Evolutionary conservation across 2,888 invertebrate genomes (phyloP).

Genomic region (Gymnosoma rotundatum): DNA sequence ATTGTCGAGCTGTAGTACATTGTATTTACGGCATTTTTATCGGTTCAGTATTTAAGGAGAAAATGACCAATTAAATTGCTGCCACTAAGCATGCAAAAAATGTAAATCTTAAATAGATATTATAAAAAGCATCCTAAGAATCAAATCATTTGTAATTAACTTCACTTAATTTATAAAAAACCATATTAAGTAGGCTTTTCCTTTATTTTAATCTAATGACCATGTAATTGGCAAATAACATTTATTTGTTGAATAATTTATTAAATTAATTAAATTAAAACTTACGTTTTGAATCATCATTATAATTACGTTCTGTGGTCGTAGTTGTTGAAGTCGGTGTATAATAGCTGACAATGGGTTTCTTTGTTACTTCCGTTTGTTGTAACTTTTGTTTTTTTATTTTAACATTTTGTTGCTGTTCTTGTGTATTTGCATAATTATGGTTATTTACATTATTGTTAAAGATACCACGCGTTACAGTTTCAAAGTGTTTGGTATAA

Average conservation of each 20-base stretch:
- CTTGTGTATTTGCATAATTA: slow-evolving; percentile 73
- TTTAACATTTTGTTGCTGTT: slow-evolving; percentile 56
- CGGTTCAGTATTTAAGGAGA: too few relatives aligned
- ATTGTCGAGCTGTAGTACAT: too few relatives aligned
- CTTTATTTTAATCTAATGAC: not conserved
- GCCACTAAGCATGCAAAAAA: too few relatives aligned
- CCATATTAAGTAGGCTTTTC: too few relatives aligned
- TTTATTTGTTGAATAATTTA: not conserved
- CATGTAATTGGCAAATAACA: not conserved
- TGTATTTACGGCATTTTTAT: too few relatives aligned
- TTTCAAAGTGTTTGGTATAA: slow-evolving; percentile 75
- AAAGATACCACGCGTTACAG: slow-evolving; percentile 71
- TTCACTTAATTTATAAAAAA: too few relatives aligned
- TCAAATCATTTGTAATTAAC: too few relatives aligned
- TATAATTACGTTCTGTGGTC: slow-evolving; percentile 74
- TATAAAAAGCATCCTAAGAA: too few relatives aligned
- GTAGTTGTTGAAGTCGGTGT: slow-evolving; percentile 76
- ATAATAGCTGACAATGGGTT: slow-evolving; percentile 79
- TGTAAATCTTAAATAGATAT: too few relatives aligned
- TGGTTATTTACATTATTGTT: slow-evolving; percentile 66
- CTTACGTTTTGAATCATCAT: slow-evolving; percentile 81
- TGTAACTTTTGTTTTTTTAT: slow-evolving; percentile 53
- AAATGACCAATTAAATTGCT: too few relatives aligned
- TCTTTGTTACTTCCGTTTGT: slow-evolving; percentile 74
- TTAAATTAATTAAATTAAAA: slow-evolving; percentile 46